Evolutionary conservation across 2,888 invertebrate genomes (phyloP).

Genomic region (Stomorhina lunata): DNA sequence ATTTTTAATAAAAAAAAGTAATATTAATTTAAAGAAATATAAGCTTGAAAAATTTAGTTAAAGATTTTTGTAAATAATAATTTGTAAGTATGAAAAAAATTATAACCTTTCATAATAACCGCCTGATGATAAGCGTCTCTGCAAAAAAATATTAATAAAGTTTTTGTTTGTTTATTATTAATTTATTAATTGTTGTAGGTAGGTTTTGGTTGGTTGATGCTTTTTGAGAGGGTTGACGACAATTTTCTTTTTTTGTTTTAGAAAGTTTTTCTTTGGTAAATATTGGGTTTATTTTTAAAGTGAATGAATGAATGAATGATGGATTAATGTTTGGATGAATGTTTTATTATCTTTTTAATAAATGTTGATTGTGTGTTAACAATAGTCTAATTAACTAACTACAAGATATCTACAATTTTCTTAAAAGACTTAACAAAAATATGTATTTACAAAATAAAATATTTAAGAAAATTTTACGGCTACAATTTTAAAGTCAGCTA

Average conservation of each 20-base stretch:
- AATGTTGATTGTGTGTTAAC: constrained; percentile 32
- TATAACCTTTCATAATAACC: constrained; percentile 80
- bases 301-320: background rate
- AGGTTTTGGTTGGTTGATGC: constrained; percentile 17
- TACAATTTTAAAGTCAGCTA: background rate
- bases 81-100: constrained; percentile 76
- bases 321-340: background rate
- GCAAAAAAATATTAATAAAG: constrained; percentile 79
- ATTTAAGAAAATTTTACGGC: background rate
- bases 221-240: background rate
- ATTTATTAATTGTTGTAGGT: constrained; percentile 63
- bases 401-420: too few species aligned
- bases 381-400: background rate
- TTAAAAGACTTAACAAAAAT: background rate
- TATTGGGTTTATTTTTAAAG: background rate
- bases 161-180: constrained; percentile 73
- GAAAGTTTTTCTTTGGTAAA: background rate
- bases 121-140: constrained; percentile 80
- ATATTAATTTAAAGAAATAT: constrained; percentile 8
- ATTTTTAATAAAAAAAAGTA: constrained; percentile 10
- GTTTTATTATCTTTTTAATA: background rate
- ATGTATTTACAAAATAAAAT: background rate
- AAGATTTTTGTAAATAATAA: constrained; percentile 56
- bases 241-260: background rate
- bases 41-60: constrained; percentile 48